phyloP scores from a whole-genome alignment of 2,888 invertebrate species.

The Argynnis bischoffii region DNA sequence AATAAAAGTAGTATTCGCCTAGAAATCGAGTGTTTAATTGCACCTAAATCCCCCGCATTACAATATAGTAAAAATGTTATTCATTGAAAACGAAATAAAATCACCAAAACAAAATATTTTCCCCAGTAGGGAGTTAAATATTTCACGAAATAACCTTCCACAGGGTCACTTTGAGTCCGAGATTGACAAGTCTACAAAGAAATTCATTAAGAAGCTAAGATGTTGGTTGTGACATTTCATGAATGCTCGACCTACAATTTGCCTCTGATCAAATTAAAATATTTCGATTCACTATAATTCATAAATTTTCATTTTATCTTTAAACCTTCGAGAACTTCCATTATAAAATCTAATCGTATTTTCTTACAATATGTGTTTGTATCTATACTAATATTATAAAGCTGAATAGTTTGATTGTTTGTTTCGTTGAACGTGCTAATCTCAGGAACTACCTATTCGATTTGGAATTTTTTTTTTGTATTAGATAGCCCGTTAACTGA shows the following conservation, averaged over 20 bases:
- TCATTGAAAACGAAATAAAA: not conserved
- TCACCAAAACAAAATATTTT: conserved; percentile 1
- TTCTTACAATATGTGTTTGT: too few relatives aligned
- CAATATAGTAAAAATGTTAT: not conserved
- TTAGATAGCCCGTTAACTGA: too few relatives aligned
- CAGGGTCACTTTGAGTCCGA: conserved; percentile 3
- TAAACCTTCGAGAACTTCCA: not conserved
- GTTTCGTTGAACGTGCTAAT: too few relatives aligned
- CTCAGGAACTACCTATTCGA: too few relatives aligned
- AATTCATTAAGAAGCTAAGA: conserved; percentile 40
- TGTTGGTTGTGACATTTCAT: conserved; percentile 33
- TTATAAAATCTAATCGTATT: not conserved
- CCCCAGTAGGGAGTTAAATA: conserved; percentile 13
- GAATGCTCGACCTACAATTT: conserved; percentile 23
- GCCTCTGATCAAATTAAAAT: conserved; percentile 21
- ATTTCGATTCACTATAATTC: conserved; percentile 13
- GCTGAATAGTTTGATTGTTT: too few relatives aligned
- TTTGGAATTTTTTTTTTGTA: too few relatives aligned
- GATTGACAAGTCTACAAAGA: conserved; percentile 39
- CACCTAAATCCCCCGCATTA: too few relatives aligned
- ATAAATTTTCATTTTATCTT: not conserved
- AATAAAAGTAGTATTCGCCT: too few relatives aligned
- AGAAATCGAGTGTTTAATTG: too few relatives aligned
- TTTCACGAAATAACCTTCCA: conserved; percentile 22
- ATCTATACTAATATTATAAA: too few relatives aligned